Evolutionary conservation across 2,113 vertebrate species (phyloP).

Genomic region (Clarias batrachus): DNA sequence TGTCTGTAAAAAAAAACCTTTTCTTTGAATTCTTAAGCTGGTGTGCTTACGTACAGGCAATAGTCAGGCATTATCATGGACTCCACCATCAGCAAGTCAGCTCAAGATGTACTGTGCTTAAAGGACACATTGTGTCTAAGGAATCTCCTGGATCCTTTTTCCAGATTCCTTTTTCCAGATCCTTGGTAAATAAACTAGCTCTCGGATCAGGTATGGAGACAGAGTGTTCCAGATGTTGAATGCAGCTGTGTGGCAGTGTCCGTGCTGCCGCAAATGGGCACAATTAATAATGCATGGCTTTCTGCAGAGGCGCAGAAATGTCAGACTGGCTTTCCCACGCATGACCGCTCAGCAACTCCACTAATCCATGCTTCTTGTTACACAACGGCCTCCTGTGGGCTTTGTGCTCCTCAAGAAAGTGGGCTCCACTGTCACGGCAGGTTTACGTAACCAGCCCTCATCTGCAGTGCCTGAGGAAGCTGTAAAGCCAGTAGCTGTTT

Average conservation of each 20-base stretch:
- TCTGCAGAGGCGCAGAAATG: conserved; percentile 37
- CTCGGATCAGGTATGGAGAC: conserved; percentile 19
- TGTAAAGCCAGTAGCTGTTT: background rate
- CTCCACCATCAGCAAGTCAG: background rate
- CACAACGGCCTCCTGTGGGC: conserved; percentile 42
- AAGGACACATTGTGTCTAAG: background rate
- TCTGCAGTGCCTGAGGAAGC: conserved; percentile 23
- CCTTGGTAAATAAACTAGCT: background rate
- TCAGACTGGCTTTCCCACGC: conserved; percentile 40
- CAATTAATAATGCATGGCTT: conserved; percentile 54
- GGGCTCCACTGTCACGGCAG: conserved; percentile 17
- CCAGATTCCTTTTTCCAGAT: background rate
- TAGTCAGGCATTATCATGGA: background rate
- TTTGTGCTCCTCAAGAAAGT: conserved; percentile 10
- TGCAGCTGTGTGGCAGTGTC: background rate
- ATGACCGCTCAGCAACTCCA: conserved; percentile 6
- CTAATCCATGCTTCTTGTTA: conserved; percentile 46
- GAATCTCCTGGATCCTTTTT: background rate
- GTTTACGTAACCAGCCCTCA: conserved; percentile 39
- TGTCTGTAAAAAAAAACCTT: background rate
- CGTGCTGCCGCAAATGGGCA: conserved; percentile 9
- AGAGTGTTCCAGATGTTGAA: conserved; percentile 46
- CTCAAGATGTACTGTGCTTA: background rate
- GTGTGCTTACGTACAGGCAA: background rate
- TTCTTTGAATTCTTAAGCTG: background rate